Base-by-base conservation (phyloP, 2,797 vertebrate genomes). In the Sus cebifrons region DNA sequence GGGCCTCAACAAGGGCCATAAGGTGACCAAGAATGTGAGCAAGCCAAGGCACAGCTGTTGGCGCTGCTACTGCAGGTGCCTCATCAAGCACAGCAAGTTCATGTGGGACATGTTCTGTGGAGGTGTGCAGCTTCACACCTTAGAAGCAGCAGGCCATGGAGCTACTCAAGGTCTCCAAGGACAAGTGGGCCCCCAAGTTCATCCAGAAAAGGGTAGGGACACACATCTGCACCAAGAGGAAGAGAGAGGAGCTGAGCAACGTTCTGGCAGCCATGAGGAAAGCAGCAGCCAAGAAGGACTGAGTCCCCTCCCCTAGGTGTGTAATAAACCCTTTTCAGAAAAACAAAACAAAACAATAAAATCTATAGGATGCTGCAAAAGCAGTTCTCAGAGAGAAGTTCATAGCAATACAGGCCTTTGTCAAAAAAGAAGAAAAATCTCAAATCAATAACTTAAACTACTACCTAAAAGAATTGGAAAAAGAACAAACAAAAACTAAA, bases 231-330 rank as follows among this genome's bases (percentile, higher is more conserved):
- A 10, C 15, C 44, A 49, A 52, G 44, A 74, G 75, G 20, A 1
- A 1, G 1, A 10, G 16, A 8, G 27, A 78, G 0, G 23, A 67
- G 6, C 11, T 99, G 97, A 99, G 99, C 98, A 99, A 99, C 0
- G 99, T 99, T 44, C 98, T 99, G 98, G 99, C 99, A 0, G 99
- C 99, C 96, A 99, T 99, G 99, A 99, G 99, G 96, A 99, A 99
- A 97, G 99, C 99, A 6, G 99, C 99, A 5, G 99, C 99, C 96
- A 99, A 99, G 99, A 99, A 99, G 97, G 99, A 99, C 95, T 99
- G 98, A 99, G 85, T 15, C 89, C 97, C 15, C 2, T 44, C 9
- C 27, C 84, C 36, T 4, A 15, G 16, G 11, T 29, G 4, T 12
- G 52, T 70, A 99, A 98, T 98, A 99, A 99, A 97, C 98, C 12